phyloP scores from a whole-genome alignment of 2,888 invertebrate genomes.

The Parnassius smintheus region DNA sequence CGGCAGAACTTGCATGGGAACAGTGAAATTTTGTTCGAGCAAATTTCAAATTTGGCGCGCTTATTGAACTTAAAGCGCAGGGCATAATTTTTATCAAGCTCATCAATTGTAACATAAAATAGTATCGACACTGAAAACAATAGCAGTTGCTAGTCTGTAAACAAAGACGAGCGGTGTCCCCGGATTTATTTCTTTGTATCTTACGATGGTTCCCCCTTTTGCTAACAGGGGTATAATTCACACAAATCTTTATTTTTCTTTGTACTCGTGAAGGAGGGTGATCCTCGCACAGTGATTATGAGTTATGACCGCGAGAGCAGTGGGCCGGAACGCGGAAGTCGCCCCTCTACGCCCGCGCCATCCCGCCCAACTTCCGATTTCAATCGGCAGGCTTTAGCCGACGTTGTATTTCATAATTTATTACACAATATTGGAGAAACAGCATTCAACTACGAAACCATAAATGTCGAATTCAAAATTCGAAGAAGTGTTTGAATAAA shows the following conservation, averaged over 20 bases:
- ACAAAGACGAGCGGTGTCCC: constrained; percentile 14
- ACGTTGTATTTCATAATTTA: constrained; percentile 67
- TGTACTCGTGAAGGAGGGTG: constrained; percentile 57
- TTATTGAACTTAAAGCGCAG: too few species aligned
- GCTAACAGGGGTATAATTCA: constrained; percentile 67
- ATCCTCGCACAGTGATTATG: constrained; percentile 74
- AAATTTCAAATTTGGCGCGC: too few species aligned
- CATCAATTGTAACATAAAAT: neutral
- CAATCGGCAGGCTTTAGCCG: constrained; percentile 66
- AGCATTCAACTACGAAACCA: neutral
- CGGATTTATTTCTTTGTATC: constrained; percentile 44
- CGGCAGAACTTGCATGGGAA: too few species aligned
- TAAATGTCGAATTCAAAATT: too few species aligned
- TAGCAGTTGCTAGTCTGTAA: neutral
- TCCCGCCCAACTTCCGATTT: constrained; percentile 72
- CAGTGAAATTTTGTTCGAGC: too few species aligned
- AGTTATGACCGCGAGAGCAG: constrained; percentile 60
- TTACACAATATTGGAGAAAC: constrained; percentile 41
- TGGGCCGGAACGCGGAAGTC: constrained; percentile 58
- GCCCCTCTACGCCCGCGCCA: constrained; percentile 61
- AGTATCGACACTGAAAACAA: neutral
- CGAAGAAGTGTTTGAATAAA: too few species aligned
- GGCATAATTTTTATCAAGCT: neutral
- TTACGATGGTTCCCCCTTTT: constrained; percentile 54
- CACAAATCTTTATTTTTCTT: constrained; percentile 75